Evolutionary conservation across 1,140 invertebrate species (phyloP).

Genomic region (Drosophila sulfurigaster): DNA sequence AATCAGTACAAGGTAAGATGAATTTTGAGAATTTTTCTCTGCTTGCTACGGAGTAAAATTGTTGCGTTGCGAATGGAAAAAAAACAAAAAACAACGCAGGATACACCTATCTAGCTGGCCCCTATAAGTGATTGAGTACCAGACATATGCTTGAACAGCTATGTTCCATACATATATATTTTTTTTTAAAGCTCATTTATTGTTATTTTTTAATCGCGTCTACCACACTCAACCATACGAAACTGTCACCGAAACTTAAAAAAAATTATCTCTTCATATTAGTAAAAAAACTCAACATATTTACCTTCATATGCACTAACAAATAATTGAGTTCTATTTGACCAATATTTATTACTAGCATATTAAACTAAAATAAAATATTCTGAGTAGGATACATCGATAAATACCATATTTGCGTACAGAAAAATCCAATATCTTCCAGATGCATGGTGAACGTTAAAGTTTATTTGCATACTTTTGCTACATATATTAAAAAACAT

Average conservation of each 20-base stretch:
- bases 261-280: too few species aligned
- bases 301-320: neutral
- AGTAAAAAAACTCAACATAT: neutral
- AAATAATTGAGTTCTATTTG: neutral
- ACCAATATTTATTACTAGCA: neutral
- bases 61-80: slow-evolving; percentile 49
- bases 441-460: neutral
- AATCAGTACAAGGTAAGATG: slow-evolving; percentile 89
- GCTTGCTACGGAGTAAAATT: slow-evolving; percentile 80
- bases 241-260: too few species aligned
- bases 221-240: neutral
- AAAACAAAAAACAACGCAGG: slow-evolving; percentile 39
- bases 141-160: slow-evolving; percentile 8
- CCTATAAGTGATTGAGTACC: slow-evolving; percentile 7
- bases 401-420: neutral
- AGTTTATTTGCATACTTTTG: neutral
- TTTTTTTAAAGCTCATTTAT: slow-evolving; percentile 3
- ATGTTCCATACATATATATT: too few species aligned
- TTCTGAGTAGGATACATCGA: neutral
- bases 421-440: neutral
- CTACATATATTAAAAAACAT: neutral
- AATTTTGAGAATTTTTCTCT: slow-evolving; percentile 85
- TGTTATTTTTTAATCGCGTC: slow-evolving; percentile 2
- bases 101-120: slow-evolving; percentile 15
- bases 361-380: neutral